phyloP scores from a whole-genome alignment of 2,113 vertebrate species.

The Tretioscincus oriximinensis region DNA sequence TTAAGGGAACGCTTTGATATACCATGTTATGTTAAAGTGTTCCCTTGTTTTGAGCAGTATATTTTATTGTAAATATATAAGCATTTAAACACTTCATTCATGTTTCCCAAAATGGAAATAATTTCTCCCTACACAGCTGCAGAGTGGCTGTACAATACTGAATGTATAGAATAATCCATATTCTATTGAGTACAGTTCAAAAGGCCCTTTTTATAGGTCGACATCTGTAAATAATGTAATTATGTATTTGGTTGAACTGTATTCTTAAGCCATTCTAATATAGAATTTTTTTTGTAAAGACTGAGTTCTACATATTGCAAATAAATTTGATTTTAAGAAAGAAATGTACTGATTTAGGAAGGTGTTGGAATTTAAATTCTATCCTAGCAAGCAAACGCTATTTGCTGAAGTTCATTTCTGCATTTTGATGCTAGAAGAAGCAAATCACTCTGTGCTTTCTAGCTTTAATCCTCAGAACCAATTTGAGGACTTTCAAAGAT shows the following conservation, averaged over 20 bases:
- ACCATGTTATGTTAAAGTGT: no score
- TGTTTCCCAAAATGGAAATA: neutral
- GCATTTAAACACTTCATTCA: neutral
- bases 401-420: neutral
- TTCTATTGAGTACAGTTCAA: neutral
- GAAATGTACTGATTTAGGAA: neutral
- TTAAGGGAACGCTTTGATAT: no score
- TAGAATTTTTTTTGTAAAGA: neutral
- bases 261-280: neutral
- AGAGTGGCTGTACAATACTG: neutral
- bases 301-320: conserved; percentile 25
- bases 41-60: no score
- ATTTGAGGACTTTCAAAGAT: no score
- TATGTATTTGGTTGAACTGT: neutral
- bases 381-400: neutral
- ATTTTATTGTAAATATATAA: conserved; percentile 32
- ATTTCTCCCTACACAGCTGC: neutral
- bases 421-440: no score
- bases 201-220: neutral
- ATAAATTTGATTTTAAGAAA: neutral
- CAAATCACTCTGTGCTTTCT: no score
- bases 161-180: neutral
- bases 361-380: neutral
- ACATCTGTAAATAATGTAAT: neutral
- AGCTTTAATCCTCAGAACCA: no score